phyloP scores from a whole-genome alignment of 2,113 vertebrate species.

The Chrysochloris asiatica region DNA sequence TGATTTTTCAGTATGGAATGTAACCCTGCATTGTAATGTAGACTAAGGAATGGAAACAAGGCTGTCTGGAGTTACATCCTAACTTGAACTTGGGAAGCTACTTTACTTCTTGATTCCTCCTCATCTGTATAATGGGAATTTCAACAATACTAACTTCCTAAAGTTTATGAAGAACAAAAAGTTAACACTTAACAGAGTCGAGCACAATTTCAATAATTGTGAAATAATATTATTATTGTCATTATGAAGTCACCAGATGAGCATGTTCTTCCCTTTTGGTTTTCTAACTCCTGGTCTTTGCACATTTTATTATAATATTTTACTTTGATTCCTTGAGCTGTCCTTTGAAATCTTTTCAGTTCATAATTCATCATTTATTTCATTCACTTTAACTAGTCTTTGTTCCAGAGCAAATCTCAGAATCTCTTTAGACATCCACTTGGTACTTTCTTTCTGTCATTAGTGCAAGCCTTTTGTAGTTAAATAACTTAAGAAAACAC shows the following conservation, averaged over 20 bases:
- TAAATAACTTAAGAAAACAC: slow-evolving; percentile 23
- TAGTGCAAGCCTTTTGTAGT: neutral
- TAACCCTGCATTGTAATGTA: neutral
- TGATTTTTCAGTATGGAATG: neutral
- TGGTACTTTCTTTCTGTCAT: neutral
- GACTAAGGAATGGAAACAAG: neutral
- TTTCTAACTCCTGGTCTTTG: no score
- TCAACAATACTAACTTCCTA: no score
- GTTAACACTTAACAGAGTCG: no score
- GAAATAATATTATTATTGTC: neutral
- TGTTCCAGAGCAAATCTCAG: no score
- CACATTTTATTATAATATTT: no score
- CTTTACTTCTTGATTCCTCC: neutral
- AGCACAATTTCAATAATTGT: no score
- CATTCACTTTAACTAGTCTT: no score
- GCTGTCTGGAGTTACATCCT: neutral
- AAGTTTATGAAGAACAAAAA: neutral
- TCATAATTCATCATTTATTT: no score
- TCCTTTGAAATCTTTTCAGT: no score
- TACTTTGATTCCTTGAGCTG: no score
- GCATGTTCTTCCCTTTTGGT: no score
- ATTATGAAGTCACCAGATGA: no score
- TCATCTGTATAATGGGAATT: neutral
- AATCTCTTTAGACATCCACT: neutral
- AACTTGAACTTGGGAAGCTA: neutral